phyloP scores from a whole-genome alignment of 2,888 invertebrate species.

The Prosopocoilus inquinatus region DNA sequence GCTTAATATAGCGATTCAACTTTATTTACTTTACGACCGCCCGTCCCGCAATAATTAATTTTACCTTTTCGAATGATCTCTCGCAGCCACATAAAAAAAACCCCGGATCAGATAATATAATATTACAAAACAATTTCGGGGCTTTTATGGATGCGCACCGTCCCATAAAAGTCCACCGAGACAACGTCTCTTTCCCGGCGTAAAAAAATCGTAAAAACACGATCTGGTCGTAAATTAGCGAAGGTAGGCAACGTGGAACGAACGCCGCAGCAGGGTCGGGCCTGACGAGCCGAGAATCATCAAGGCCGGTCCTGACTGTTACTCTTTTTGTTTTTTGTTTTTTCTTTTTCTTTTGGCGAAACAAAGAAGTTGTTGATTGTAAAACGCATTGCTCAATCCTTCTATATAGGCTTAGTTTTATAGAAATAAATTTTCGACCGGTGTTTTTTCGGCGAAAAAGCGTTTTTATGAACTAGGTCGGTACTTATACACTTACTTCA shows the following conservation, averaged over 20 bases:
- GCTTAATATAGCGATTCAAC: too few relatives aligned
- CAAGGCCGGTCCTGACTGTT: too few relatives aligned
- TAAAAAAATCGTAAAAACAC: constrained; percentile 12
- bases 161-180: constrained; percentile 22
- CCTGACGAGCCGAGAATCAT: too few relatives aligned
- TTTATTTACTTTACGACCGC: too few relatives aligned
- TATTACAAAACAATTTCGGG: constrained; percentile 4
- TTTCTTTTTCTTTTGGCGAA: too few relatives aligned
- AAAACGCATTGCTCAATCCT: constrained; percentile 24
- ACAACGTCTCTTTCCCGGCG: constrained; percentile 18
- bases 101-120: not conserved
- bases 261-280: too few relatives aligned
- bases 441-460: not conserved
- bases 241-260: not conserved
- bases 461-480: constrained; percentile 3
- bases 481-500: constrained; percentile 10
- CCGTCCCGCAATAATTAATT: not conserved
- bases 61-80: not conserved
- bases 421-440: constrained; percentile 7
- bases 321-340: too few relatives aligned
- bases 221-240: constrained; percentile 2
- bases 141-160: constrained; percentile 16
- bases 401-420: constrained; percentile 14
- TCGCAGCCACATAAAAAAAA: too few relatives aligned
- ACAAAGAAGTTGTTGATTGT: not conserved